Evolutionary conservation across 2,797 vertebrate genomes (phyloP), one percentile per base, ranked within the genome.

Genomic region (Hephaestus fuliginosus): DNA sequence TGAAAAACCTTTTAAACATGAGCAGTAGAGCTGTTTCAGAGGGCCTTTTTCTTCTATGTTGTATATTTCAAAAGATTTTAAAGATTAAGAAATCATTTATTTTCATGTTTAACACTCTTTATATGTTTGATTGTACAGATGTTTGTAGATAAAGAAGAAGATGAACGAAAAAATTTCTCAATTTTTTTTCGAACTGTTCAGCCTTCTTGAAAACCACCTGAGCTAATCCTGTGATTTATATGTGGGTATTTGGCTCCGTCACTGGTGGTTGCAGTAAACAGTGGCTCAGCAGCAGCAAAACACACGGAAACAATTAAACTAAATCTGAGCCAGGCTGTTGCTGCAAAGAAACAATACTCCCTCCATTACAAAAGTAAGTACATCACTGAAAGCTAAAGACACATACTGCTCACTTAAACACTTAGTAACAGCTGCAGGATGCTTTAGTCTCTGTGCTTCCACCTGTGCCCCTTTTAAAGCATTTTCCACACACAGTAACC

Each of bases 251-350:
- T 58, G 56, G 72, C 78, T 76, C 57, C 51, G 15, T 77, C 71
- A 81, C 78, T 66, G 62, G 43, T 55, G 77, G 53, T 78, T 89
- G 76, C 81, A 82, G 84, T 90, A 86, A 88, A 90, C 81, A 70
- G 90, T 85, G 84, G 81, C 89, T 79, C 69, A 25, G 84, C 81
- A 68, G 84, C 73, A 85, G 88, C 80, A 43, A 74, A 88, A 77
- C 92, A 91, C 80, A 55, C 12, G 78, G 87, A 90, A 91, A 85
- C 83, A 78, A 89, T 93, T 88, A 87, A 81, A 81, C 46, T 69
- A 89, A 91, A 91, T 89, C 62, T 64, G 82, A 86, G 67, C 83
- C 86, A 88, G 91, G 13, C 53, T 43, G 70, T 43, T 0, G 17
- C 65, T 75, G 81, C 79, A 78, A 56, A 80, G 57, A 53, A 86